A percentile compares a stretch with the other conserved stretches of the same genome.
phyloP scores from a whole-genome alignment of 2,888 invertebrate genomes.

The Drosophila kambysellisi region DNA sequence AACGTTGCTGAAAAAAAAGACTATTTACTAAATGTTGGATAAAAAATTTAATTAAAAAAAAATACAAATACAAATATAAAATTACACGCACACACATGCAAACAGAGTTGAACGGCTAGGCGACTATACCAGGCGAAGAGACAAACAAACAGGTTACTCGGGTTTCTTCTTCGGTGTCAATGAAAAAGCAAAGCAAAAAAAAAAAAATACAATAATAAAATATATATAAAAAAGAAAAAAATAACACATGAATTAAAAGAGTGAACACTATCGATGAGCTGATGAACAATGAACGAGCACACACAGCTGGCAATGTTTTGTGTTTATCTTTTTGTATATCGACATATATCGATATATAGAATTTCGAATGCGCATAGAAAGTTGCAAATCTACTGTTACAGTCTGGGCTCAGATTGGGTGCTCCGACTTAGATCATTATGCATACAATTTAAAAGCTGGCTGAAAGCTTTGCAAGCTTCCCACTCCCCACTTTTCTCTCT shows the following conservation, averaged over 20 bases:
- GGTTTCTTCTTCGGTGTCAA: conserved; percentile 79
- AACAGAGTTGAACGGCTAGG: conserved; percentile 44
- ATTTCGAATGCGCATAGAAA: conserved; percentile 58
- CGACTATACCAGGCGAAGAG: conserved; percentile 40
- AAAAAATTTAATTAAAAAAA: conserved; percentile 55
- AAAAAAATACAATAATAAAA: conserved; percentile 28
- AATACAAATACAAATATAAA: conserved; percentile 15
- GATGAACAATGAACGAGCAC: conserved; percentile 41
- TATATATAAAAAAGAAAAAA: conserved; percentile 25
- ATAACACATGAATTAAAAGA: conserved; percentile 54
- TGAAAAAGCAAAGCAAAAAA: conserved; percentile 62
- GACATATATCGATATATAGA: conserved; percentile 30
- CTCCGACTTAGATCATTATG: conserved; percentile 37
- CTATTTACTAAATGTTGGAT: conserved; percentile 46
- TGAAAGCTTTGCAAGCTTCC: conserved; percentile 37
- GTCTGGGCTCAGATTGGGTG: conserved; percentile 23
- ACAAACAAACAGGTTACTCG: conserved; percentile 76
- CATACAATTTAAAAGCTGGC: conserved; percentile 44
- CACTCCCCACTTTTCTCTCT: conserved; percentile 4
- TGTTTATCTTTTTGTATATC: not conserved
- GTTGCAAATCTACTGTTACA: conserved; percentile 56
- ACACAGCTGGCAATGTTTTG: conserved; percentile 50
- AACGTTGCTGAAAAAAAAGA: conserved; percentile 33
- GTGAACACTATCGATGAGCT: conserved; percentile 25
- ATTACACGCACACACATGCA: conserved; percentile 3